phyloP scores from a whole-genome alignment of 1,140 invertebrate genomes.

The Metopolophium dirhodum region DNA sequence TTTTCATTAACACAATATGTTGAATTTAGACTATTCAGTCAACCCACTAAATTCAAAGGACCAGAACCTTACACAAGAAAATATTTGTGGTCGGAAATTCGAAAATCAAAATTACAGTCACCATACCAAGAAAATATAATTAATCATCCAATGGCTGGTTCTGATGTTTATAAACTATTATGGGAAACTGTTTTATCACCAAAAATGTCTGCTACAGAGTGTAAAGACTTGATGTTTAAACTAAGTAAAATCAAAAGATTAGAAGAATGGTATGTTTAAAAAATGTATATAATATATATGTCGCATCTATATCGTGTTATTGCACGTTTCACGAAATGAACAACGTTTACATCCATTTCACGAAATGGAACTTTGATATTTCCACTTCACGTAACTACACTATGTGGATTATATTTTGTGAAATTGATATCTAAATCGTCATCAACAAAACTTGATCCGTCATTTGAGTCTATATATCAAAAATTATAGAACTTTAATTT shows the following conservation, averaged over 20 bases:
- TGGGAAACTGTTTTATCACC: constrained; percentile 22
- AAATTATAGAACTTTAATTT: too few relatives aligned
- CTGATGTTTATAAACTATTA: constrained; percentile 48
- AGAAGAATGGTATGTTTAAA: constrained; percentile 32
- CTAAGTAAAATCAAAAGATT: constrained; percentile 52
- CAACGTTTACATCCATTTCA: too few relatives aligned
- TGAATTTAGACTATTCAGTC: not conserved
- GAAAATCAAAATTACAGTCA: not conserved
- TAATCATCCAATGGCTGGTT: constrained; percentile 51
- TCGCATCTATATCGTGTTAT: not conserved
- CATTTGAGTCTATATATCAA: too few relatives aligned
- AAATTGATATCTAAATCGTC: too few relatives aligned
- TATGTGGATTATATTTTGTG: too few relatives aligned
- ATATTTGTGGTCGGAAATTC: constrained; percentile 34
- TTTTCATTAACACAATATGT: not conserved
- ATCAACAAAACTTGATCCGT: too few relatives aligned
- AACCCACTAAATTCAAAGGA: not conserved
- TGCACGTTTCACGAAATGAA: too few relatives aligned
- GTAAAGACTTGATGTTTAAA: constrained; percentile 36
- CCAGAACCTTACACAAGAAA: constrained; percentile 1
- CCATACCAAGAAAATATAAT: constrained; percentile 6
- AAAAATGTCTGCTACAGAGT: not conserved
- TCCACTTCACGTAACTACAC: too few relatives aligned
- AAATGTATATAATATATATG: not conserved
- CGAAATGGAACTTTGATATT: too few relatives aligned